Percentiles rank a stretch among this genome's conserved stretches.
Conservation (phyloP, 2,797 vertebrate species). For the Hirundo rustica region DNA sequence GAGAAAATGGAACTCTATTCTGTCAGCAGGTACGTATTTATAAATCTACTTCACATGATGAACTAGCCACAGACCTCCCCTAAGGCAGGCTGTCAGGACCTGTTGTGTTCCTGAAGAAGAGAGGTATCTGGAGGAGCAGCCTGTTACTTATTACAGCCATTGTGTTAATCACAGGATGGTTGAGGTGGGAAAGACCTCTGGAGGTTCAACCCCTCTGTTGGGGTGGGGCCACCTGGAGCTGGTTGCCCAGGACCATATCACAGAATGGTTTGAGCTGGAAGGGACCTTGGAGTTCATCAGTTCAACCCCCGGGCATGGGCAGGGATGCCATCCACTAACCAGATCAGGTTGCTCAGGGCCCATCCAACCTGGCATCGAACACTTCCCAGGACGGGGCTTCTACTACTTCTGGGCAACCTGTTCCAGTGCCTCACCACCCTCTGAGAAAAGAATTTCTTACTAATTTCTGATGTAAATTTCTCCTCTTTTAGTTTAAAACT, state of each 20-base stretch:
- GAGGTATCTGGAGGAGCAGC: neutral
- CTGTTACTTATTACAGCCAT: neutral
- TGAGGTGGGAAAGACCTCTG: neutral
- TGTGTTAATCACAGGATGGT: neutral
- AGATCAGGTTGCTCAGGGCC: neutral
- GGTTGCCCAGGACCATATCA: neutral
- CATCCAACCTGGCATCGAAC: rapidly evolving
- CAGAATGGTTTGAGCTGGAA: neutral
- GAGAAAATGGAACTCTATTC: neutral
- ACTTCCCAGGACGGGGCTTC: neutral
- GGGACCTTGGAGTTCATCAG: neutral
- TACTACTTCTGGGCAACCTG: neutral
- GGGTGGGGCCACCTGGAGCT: neutral
- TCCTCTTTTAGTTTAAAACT: neutral
- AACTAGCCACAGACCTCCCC: neutral
- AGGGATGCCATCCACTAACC: neutral
- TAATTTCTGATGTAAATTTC: neutral
- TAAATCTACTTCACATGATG: neutral
- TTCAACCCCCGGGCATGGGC: neutral
- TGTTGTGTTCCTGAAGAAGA: neutral
- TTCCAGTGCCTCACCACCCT: neutral
- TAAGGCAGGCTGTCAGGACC: neutral
- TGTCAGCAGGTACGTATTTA: neutral
- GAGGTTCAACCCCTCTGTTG: neutral
- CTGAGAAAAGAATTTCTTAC: neutral